These are phyloP conservation scores for Rhingia campestris DNA, from an alignment of 2,888 invertebrate genomes.

Conservation along the genomic window DNA sequence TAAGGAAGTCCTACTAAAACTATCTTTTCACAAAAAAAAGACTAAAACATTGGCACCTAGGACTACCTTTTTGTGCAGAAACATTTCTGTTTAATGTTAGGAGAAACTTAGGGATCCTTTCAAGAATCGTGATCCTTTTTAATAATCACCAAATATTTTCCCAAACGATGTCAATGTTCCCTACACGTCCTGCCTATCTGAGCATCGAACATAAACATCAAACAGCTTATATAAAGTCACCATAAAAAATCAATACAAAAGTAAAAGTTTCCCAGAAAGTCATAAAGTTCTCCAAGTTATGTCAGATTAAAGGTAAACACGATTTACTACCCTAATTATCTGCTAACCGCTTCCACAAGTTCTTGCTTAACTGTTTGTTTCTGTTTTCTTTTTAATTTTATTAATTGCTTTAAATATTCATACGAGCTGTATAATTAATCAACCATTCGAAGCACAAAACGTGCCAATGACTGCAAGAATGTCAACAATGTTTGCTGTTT, in stretches of 20 bases:
- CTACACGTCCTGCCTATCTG: no score
- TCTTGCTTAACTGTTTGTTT: slow-evolving; percentile 15
- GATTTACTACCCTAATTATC: background rate
- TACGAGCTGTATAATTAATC: slow-evolving; percentile 30
- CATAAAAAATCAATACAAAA: slow-evolving; percentile 11
- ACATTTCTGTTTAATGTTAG: no score
- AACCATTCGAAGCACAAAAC: background rate
- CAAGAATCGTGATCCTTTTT: no score
- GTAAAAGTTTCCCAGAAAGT: slow-evolving; percentile 4
- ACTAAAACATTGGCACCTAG: no score
- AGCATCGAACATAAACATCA: no score
- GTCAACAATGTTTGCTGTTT: slow-evolving; percentile 1
- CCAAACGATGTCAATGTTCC: no score
- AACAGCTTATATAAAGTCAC: no score
- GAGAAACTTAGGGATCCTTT: no score
- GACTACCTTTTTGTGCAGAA: no score
- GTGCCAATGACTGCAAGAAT: background rate
- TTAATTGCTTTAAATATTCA: slow-evolving; percentile 64
- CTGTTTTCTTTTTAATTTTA: slow-evolving; percentile 39
- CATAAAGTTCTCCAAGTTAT: slow-evolving; percentile 17
- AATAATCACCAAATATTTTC: no score
- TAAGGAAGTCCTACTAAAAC: no score
- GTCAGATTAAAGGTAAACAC: slow-evolving; percentile 40
- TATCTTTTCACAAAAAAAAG: no score
- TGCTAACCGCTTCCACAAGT: slow-evolving; percentile 13